Percentiles rank a stretch among this genome's conserved stretches.
Conservation (phyloP, 2,888 invertebrate genomes). For the Microplitis manilae region DNA sequence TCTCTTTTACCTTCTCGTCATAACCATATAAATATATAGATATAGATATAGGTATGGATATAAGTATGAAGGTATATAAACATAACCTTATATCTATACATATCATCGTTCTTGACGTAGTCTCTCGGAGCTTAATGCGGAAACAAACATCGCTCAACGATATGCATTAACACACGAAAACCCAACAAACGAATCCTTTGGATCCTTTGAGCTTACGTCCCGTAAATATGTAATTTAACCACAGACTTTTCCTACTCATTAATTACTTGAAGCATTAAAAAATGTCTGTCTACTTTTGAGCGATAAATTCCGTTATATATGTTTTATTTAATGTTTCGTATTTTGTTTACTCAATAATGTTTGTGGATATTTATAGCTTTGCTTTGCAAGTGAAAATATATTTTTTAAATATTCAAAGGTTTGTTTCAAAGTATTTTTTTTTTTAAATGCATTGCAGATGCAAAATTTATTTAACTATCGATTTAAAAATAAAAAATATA, state of each 20-base stretch:
- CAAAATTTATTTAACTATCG: no score
- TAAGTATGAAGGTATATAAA: slow-evolving; percentile 13
- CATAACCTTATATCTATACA: neutral
- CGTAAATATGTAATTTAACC: slow-evolving; percentile 52
- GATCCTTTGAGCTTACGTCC: slow-evolving; percentile 50
- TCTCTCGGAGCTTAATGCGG: slow-evolving; percentile 51
- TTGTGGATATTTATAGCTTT: no score
- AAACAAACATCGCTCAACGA: slow-evolving; percentile 63
- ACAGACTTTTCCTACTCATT: slow-evolving; percentile 12
- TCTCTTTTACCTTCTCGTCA: slow-evolving; percentile 35
- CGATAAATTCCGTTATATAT: no score
- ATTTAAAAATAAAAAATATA: no score
- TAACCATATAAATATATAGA: slow-evolving; percentile 41
- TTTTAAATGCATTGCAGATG: no score
- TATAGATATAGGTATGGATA: slow-evolving; percentile 23
- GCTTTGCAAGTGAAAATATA: no score
- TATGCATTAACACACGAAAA: slow-evolving; percentile 50
- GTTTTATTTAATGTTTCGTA: no score
- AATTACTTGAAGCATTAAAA: neutral
- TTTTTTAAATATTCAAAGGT: no score
- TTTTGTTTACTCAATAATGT: no score
- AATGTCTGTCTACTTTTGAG: no score
- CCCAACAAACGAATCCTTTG: slow-evolving; percentile 34
- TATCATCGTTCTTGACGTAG: slow-evolving; percentile 37
- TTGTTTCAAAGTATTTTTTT: no score